Evolutionary conservation across 2,797 vertebrate genomes (phyloP).

Genomic region (Acipenser ruthenus): DNA sequence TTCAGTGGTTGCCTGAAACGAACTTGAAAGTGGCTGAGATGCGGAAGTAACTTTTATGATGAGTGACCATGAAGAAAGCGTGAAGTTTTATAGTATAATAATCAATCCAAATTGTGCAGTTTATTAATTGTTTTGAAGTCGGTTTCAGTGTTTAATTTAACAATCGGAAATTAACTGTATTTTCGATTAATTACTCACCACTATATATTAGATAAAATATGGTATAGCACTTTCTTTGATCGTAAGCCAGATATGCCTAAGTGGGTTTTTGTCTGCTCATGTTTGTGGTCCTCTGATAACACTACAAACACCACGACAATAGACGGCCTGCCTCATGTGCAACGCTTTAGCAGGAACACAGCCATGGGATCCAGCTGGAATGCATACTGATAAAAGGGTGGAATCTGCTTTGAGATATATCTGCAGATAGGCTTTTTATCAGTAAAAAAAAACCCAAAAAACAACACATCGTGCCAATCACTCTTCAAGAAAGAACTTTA

Average conservation of each 20-base stretch:
- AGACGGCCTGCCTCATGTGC: background rate
- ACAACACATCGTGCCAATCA: no score
- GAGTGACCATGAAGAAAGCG: no score
- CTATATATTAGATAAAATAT: background rate
- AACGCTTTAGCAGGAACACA: conserved; percentile 2
- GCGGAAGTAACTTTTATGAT: no score
- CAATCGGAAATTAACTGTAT: no score
- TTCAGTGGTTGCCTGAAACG: no score
- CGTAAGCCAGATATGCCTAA: conserved; percentile 10
- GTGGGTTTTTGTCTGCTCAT: conserved; percentile 18
- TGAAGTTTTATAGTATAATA: no score
- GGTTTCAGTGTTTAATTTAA: no score
- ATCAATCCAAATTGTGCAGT: no score
- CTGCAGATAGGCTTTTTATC: background rate
- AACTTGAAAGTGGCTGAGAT: no score
- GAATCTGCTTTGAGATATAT: conserved; percentile 1
- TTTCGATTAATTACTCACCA: no score
- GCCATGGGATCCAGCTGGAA: conserved; percentile 12
- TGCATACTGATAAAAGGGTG: conserved; percentile 17
- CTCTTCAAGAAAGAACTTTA: no score
- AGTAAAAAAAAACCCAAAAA: background rate
- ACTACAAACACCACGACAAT: conserved; percentile 5
- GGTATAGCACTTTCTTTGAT: conserved; percentile 9
- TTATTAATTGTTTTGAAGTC: no score
- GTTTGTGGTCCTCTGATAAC: conserved; percentile 4